phyloP scores from a whole-genome alignment of 2,113 vertebrate species.

The Rhinolophus ferrumequinum region DNA sequence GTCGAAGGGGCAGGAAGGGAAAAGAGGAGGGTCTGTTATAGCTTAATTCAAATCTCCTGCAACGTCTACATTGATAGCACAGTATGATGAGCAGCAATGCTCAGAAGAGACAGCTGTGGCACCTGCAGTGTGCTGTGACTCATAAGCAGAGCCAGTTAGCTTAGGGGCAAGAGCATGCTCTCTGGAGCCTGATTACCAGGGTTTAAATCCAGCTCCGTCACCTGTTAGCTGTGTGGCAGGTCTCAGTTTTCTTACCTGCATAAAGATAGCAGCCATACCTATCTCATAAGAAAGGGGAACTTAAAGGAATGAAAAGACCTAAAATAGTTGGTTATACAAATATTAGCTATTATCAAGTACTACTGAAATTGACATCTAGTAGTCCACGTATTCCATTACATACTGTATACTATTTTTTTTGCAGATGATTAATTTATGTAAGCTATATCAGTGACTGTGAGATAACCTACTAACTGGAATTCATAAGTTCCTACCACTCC shows the following conservation, averaged over 20 bases:
- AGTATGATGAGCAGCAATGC: rapidly evolving
- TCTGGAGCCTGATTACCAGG: neutral
- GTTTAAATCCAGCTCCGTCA: neutral
- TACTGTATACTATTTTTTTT: neutral
- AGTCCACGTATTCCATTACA: neutral
- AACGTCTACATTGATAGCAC: rapidly evolving
- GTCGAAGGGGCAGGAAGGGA: neutral
- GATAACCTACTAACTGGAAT: neutral
- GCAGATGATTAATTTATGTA: neutral
- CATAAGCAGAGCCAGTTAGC: neutral
- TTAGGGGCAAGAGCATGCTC: rapidly evolving
- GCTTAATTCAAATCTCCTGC: neutral
- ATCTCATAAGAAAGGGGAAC: neutral
- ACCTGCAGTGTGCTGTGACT: neutral
- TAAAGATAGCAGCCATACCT: neutral
- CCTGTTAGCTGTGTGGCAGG: neutral
- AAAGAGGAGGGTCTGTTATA: rapidly evolving
- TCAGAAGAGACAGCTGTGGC: too few species aligned
- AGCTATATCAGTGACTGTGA: neutral
- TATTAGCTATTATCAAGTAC: neutral
- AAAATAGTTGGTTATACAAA: neutral
- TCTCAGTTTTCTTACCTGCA: neutral
- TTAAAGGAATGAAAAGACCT: neutral
- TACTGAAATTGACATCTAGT: neutral
- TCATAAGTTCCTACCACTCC: neutral